Percentiles rank a stretch among this genome's conserved stretches.
Conservation (phyloP, 2,797 vertebrate genomes). For the Lepilemur ruficaudatus region DNA sequence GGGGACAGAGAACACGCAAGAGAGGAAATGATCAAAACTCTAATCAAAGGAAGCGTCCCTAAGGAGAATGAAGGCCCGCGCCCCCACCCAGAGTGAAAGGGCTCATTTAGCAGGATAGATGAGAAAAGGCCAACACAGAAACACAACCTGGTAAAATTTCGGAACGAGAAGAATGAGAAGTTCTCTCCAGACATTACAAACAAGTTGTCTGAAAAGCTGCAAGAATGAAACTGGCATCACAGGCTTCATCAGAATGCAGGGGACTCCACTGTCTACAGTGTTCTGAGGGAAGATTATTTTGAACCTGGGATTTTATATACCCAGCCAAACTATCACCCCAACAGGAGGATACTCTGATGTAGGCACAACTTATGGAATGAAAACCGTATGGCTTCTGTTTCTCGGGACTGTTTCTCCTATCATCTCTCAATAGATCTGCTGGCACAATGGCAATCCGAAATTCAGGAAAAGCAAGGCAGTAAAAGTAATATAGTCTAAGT, state of each 20-base stretch:
- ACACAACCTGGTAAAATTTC: not conserved
- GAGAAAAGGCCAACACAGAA: not conserved
- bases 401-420: not conserved
- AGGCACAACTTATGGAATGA: not conserved
- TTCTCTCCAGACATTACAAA: not conserved
- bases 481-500: not conserved
- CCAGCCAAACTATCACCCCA: slow-evolving; percentile 42
- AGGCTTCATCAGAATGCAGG: not conserved
- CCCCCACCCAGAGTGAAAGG: not conserved
- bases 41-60: not conserved
- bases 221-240: not conserved
- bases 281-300: not conserved
- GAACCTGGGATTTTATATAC: slow-evolving; percentile 23
- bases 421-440: not conserved
- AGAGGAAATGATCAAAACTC: not conserved
- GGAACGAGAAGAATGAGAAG: not conserved
- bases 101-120: not conserved
- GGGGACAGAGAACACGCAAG: not conserved
- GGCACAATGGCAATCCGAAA: not conserved
- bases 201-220: not conserved
- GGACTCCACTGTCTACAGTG: not conserved
- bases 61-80: not conserved
- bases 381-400: not conserved
- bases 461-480: not conserved
- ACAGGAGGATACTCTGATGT: too few species aligned